Evolutionary conservation across 2,888 invertebrate genomes (phyloP).

Genomic region (Drosophila leonis): DNA sequence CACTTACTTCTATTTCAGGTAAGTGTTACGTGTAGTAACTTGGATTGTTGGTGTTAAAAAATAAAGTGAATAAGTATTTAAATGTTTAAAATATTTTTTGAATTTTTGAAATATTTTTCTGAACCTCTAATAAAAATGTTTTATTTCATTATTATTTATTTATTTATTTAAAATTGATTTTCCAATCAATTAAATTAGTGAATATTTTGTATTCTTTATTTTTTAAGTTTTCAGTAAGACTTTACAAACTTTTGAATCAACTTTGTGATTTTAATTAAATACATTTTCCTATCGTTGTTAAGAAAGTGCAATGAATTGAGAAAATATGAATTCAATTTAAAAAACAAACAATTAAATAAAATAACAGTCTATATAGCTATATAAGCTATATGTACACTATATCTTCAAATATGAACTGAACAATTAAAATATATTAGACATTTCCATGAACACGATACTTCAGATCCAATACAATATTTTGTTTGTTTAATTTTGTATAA

Average conservation of each 20-base stretch:
- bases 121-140: no score
- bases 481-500: no score
- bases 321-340: no score
- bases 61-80: neutral
- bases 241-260: neutral
- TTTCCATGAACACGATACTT: neutral
- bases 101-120: no score
- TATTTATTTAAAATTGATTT: neutral
- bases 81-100: no score
- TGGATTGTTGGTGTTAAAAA: neutral
- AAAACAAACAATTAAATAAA: neutral
- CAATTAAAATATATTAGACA: neutral
- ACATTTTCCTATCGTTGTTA: neutral
- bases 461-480: neutral
- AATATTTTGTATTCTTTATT: neutral
- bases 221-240: neutral
- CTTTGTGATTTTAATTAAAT: neutral
- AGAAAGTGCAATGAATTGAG: neutral
- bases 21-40: neutral
- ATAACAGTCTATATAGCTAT: no score
- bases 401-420: neutral
- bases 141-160: no score
- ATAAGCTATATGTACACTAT: no score
- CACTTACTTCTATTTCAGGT: neutral
- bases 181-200: no score